Evolutionary conservation across 2,888 invertebrate species (phyloP).

Genomic region (Marronus borbonicus): DNA sequence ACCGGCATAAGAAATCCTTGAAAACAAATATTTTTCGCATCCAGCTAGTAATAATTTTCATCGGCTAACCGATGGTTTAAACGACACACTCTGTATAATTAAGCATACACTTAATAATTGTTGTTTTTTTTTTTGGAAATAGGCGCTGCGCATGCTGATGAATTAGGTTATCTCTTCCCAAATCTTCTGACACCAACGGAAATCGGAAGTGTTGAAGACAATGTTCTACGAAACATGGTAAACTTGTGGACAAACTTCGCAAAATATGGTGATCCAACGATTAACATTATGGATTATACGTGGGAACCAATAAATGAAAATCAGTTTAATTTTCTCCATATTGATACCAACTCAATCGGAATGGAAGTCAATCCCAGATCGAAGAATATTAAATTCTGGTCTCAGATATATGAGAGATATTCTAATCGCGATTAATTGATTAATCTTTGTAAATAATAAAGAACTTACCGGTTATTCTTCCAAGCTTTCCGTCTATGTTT

Average conservation of each 20-base stretch:
- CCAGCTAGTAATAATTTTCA: too few relatives aligned
- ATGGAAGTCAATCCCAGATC: slow-evolving; percentile 2
- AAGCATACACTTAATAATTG: too few relatives aligned
- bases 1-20: too few relatives aligned
- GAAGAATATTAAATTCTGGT: slow-evolving; percentile 29
- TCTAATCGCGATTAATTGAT: not conserved
- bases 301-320: slow-evolving; percentile 30
- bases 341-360: slow-evolving; percentile 16
- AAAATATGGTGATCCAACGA: slow-evolving; percentile 43
- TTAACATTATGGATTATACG: slow-evolving; percentile 10
- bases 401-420: slow-evolving; percentile 41
- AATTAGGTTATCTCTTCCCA: slow-evolving; percentile 36
- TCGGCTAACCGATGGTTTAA: too few relatives aligned
- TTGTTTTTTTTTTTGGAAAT: not conserved
- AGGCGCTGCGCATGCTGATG: slow-evolving; percentile 43
- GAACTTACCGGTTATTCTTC: slow-evolving; percentile 62
- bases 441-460: not conserved
- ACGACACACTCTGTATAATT: too few relatives aligned
- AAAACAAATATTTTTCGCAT: too few relatives aligned
- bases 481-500: slow-evolving; percentile 83
- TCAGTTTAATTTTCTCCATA: slow-evolving; percentile 39
- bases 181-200: not conserved
- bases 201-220: slow-evolving; percentile 32
- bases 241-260: slow-evolving; percentile 50
- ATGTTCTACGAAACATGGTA: slow-evolving; percentile 26